Conservation (phyloP, 2,797 vertebrate genomes). For the Gephyroberyx darwinii region DNA sequence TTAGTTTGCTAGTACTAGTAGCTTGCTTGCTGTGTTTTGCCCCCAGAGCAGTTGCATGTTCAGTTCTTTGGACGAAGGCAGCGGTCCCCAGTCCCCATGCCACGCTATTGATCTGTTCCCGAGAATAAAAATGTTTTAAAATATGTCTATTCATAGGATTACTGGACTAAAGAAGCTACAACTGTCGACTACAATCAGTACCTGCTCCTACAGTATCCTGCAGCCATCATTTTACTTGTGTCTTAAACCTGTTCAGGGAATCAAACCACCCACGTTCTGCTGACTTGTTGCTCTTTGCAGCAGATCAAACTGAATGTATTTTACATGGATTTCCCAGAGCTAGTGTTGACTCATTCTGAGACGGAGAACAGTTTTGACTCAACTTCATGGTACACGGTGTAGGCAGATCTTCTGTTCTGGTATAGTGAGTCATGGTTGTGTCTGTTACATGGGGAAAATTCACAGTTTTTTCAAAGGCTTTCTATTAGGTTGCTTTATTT, state of each 20-base stretch:
- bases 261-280: slow-evolving; percentile 44
- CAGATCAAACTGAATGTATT: background rate
- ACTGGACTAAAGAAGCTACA: background rate
- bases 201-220: background rate
- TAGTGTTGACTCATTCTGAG: background rate
- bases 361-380: background rate
- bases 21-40: too few relatives aligned
- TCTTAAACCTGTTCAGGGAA: slow-evolving; percentile 22
- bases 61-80: too few relatives aligned
- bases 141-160: too few relatives aligned
- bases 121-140: too few relatives aligned
- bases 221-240: background rate
- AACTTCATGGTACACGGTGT: slow-evolving; percentile 12
- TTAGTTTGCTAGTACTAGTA: too few relatives aligned
- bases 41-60: too few relatives aligned
- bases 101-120: too few relatives aligned
- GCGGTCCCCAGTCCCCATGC: too few relatives aligned
- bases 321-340: slow-evolving; percentile 1
- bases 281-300: slow-evolving; percentile 11
- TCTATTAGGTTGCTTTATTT: background rate
- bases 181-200: background rate
- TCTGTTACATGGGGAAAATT: slow-evolving; percentile 10
- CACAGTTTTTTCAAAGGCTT: background rate
- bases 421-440: slow-evolving; percentile 37
- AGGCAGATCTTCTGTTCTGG: slow-evolving; percentile 34